These are phyloP conservation scores for Myotis findleyi DNA, from an alignment of 2,797 vertebrate genomes.

Conservation along the genomic window DNA sequence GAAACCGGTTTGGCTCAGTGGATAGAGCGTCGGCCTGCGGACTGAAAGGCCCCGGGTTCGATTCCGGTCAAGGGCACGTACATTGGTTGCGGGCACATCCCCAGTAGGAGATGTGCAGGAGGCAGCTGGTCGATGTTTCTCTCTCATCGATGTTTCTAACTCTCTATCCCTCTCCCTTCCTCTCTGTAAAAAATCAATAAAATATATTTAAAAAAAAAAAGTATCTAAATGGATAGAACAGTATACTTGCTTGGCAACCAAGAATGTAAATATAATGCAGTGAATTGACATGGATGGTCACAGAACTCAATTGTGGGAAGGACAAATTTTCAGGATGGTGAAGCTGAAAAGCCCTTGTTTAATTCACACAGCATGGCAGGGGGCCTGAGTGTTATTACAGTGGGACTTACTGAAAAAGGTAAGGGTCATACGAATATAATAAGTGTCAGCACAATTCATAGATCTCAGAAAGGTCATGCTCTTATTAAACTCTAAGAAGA, in stretches of 20 bases:
- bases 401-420: not conserved
- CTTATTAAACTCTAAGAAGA: not conserved
- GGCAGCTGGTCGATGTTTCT: too few species aligned
- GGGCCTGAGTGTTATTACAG: not conserved
- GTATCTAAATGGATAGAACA: slow-evolving; percentile 10
- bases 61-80: too few species aligned
- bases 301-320: not conserved
- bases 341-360: not conserved
- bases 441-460: not conserved
- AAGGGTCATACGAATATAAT: not conserved
- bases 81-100: too few species aligned
- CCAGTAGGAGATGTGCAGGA: too few species aligned
- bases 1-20: too few species aligned
- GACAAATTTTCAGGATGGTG: not conserved
- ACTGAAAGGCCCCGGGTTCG: too few species aligned
- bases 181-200: too few species aligned
- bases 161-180: too few species aligned
- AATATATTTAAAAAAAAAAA: too few species aligned
- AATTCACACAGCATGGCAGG: not conserved
- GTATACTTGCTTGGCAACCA: not conserved
- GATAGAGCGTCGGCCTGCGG: too few species aligned
- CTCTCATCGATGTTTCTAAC: too few species aligned
- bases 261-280: not conserved
- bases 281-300: not conserved
- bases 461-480: not conserved